Conservation (phyloP, 2,113 vertebrate genomes). For the Salminus brasiliensis region DNA sequence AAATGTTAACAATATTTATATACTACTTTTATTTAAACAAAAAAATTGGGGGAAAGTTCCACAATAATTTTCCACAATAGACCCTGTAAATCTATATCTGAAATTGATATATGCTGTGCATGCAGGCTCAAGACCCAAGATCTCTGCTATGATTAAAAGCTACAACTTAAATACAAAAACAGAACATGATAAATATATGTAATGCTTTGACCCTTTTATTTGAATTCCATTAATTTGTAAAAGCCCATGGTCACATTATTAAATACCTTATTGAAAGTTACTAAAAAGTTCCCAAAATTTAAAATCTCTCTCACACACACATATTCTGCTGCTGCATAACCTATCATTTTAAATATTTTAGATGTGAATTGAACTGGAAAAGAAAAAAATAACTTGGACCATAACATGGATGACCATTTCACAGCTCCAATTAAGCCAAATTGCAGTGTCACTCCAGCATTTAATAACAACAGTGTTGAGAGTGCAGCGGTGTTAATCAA, state of each 20-base stretch:
- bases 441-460: background rate
- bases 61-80: too few species aligned
- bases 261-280: background rate
- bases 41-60: too few species aligned
- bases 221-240: background rate
- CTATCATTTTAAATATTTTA: constrained; percentile 9
- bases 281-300: background rate
- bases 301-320: too few species aligned
- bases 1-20: too few species aligned
- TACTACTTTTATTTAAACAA: too few species aligned
- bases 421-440: constrained; percentile 14
- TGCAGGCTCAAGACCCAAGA: too few species aligned
- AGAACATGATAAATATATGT: background rate
- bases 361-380: background rate
- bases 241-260: background rate
- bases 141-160: too few species aligned
- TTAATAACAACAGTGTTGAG: background rate
- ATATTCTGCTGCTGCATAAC: background rate
- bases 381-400: background rate
- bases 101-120: too few species aligned
- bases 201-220: background rate
- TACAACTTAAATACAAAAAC: too few species aligned
- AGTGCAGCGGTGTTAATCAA: constrained; percentile 1
- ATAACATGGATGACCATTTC: constrained; percentile 16
- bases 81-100: too few species aligned